phyloP scores from a whole-genome alignment of 2,113 vertebrate genomes.

The Progne subis region DNA sequence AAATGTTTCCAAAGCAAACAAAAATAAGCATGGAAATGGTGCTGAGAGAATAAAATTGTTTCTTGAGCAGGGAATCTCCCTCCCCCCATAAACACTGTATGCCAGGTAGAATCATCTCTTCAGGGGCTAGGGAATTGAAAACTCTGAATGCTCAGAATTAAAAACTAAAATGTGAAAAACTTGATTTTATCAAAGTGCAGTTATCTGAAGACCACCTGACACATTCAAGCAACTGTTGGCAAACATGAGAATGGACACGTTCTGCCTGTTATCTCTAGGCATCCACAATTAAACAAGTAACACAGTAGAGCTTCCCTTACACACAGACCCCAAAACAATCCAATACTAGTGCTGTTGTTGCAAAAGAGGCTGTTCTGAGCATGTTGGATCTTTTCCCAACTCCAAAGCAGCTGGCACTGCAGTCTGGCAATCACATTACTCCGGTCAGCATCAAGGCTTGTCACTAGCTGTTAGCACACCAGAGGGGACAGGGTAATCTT shows the following conservation, averaged over 20 bases:
- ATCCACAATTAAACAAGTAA: not conserved
- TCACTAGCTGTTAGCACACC: not conserved
- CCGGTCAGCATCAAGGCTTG: not conserved
- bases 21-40: not conserved
- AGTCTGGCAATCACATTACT: not conserved
- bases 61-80: not conserved
- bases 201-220: not conserved
- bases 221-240: not conserved
- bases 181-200: not conserved
- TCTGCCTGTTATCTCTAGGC: not conserved
- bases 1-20: not conserved
- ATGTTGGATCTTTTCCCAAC: not conserved
- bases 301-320: not conserved
- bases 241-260: not conserved
- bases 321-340: not conserved
- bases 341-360: not conserved
- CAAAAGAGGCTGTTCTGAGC: not conserved
- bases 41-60: not conserved
- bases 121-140: not conserved
- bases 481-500: not conserved
- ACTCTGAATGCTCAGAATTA: not conserved
- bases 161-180: not conserved
- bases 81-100: not conserved
- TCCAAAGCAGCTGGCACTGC: slow-evolving; percentile 21
- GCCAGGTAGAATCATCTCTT: not conserved